Conservation (phyloP, 2,113 vertebrate species). For the Nothobranchius furzeri region DNA sequence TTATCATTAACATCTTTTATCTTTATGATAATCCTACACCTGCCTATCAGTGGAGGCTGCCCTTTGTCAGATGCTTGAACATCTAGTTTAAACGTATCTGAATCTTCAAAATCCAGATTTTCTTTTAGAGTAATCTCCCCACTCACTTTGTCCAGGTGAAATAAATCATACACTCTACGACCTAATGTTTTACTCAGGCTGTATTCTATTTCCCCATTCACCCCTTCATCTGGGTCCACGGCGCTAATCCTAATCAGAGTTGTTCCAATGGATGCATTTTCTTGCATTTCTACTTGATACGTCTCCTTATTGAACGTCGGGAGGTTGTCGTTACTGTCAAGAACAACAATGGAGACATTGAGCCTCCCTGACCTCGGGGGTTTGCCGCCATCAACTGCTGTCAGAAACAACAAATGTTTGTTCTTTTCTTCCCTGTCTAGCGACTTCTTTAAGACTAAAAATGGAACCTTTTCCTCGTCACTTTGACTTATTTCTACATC, state of each 20-base stretch:
- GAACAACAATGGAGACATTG: conserved; percentile 64
- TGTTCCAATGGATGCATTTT: conserved; percentile 49
- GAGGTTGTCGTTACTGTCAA: conserved; percentile 75
- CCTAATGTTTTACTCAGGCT: conserved; percentile 42
- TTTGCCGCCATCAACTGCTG: conserved; percentile 75
- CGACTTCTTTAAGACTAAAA: conserved; percentile 66
- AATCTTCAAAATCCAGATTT: conserved; percentile 54
- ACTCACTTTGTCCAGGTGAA: conserved; percentile 44
- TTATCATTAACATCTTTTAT: conserved; percentile 84
- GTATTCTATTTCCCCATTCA: conserved; percentile 46
- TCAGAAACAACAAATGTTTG: conserved; percentile 45
- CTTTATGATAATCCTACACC: conserved; percentile 67
- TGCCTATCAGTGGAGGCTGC: conserved; percentile 43
- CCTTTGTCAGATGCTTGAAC: conserved; percentile 56
- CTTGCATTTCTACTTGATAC: conserved; percentile 54
- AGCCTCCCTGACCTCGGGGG: conserved; percentile 57
- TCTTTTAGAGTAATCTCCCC: conserved; percentile 54
- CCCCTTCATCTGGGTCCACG: conserved; percentile 39
- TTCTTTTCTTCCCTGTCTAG: conserved; percentile 67
- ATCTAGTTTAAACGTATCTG: conserved; percentile 25
- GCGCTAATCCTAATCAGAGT: conserved; percentile 36
- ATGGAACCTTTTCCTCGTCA: conserved; percentile 63
- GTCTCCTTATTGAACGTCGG: conserved; percentile 55
- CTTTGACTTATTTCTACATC: conserved; percentile 55
- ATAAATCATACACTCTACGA: conserved; percentile 38